Base-by-base conservation (phyloP, 1,140 invertebrate species). In the Stratiolaelaps scimitus region DNA sequence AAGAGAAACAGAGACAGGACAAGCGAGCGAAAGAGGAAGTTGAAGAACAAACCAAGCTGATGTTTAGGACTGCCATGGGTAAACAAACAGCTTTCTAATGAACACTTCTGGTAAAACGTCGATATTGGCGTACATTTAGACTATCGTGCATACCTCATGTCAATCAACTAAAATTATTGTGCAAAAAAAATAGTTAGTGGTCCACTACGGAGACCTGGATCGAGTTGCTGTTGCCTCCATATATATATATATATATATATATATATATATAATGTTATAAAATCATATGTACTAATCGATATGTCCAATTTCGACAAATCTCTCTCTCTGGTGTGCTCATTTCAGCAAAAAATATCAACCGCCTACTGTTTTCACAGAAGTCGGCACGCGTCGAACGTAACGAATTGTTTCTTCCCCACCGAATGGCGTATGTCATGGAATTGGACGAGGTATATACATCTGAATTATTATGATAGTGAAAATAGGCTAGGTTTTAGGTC, bases 371-470 rank as follows among this genome's bases (percentile, higher is more conserved):
- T 68, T 75, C 75, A 65, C 69, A 67, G 1, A 73, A 74, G 43
- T 68, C 74, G n/a, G 76, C 78, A 53, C 17, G 34, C 15, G 53
- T 60, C 53, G 83, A 87, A 45, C 80, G 87, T 46, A 97, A 96
- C 75, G 93, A 98, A 71, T 74, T 96, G n/a, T 99, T 98, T 78
- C 83, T 88, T 4, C 88, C 92, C 0, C 89, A 92, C 45, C 81
- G 95, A 17, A 98, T 98, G 92, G 95, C 95, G 0, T 99, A 98
- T 74, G 86, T 97, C 1, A 89, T 98, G 64, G 94, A 98, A 72
- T 75, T 98, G 67, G 74, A 76, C 40, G 43, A 45, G 28, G 43
- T 47, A n/a, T 17, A 43, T 40, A n/a, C 10, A 40, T 40, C 10
- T 40, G 4, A 4, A 40, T 6, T 4, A 40, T 40, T 40, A 40